These are phyloP conservation scores for Riparia riparia DNA, from an alignment of 2,113 vertebrate genomes.

Conservation along the genomic window DNA sequence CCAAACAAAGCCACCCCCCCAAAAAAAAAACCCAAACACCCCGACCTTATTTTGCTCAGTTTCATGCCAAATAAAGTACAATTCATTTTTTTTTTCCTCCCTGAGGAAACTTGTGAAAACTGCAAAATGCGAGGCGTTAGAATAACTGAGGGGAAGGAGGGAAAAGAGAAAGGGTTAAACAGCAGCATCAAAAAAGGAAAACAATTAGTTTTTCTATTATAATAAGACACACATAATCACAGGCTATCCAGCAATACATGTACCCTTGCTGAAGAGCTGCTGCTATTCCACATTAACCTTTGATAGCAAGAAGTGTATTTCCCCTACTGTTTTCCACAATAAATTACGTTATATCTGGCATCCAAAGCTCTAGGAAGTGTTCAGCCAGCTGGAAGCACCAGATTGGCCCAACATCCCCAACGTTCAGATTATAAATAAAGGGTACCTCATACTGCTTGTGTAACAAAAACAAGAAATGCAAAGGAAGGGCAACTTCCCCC, in stretches of 20 bases:
- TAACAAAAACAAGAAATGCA: conserved; percentile 39
- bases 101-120: neutral
- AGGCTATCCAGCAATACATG: neutral
- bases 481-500: conserved; percentile 53
- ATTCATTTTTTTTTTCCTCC: neutral
- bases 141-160: neutral
- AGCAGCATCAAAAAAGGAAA: neutral
- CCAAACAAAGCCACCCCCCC: too few species aligned
- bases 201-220: neutral
- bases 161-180: neutral
- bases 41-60: neutral
- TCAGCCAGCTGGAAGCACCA: conserved; percentile 48
- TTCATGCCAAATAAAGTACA: conserved; percentile 17
- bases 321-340: conserved; percentile 5
- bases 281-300: conserved; percentile 33
- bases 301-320: neutral
- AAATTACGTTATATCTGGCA: conserved; percentile 55
- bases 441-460: conserved; percentile 16
- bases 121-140: conserved; percentile 2
- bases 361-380: neutral
- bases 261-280: conserved; percentile 35
- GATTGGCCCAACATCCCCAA: conserved; percentile 7
- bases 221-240: neutral
- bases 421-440: conserved; percentile 41
- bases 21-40: too few species aligned